These are phyloP conservation scores for Hyperoplus lanceolatus DNA, from an alignment of 2,797 vertebrate species.

Conservation along the genomic window DNA sequence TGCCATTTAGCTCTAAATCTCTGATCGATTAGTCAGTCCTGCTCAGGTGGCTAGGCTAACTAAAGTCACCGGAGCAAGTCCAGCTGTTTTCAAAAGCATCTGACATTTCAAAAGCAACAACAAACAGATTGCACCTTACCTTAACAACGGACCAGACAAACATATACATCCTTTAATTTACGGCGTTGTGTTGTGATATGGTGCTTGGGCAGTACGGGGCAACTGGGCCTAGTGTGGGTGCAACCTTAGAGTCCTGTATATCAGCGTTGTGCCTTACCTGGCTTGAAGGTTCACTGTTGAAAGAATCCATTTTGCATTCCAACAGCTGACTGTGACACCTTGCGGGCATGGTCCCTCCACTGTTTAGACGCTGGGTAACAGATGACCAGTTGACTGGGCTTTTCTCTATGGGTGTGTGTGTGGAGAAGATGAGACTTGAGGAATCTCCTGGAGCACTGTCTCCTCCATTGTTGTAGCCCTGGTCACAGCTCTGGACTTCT, in stretches of 20 bases:
- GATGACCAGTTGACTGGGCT: slow-evolving; percentile 3
- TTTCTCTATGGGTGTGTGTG: slow-evolving; percentile 46
- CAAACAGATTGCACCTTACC: too few species aligned
- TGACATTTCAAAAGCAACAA: too few species aligned
- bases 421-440: slow-evolving; percentile 17
- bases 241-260: neutral
- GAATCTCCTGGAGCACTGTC: slow-evolving; percentile 65
- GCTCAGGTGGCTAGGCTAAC: too few species aligned
- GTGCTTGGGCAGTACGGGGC: too few species aligned
- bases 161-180: too few species aligned
- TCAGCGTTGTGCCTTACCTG: slow-evolving; percentile 83
- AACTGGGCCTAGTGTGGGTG: too few species aligned
- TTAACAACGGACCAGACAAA: too few species aligned
- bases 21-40: too few species aligned
- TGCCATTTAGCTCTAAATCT: too few species aligned
- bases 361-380: slow-evolving; percentile 41
- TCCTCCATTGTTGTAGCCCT: slow-evolving; percentile 67
- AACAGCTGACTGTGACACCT: slow-evolving; percentile 80
- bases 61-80: too few species aligned
- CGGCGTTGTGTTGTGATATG: too few species aligned
- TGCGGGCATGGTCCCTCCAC: slow-evolving; percentile 69
- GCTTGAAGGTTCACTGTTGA: slow-evolving; percentile 81
- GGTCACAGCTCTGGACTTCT: slow-evolving; percentile 82
- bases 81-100: too few species aligned
- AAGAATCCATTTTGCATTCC: slow-evolving; percentile 82